Evolutionary conservation across 2,888 invertebrate genomes (phyloP).

Genomic region (Yponomeuta evonymella): DNA sequence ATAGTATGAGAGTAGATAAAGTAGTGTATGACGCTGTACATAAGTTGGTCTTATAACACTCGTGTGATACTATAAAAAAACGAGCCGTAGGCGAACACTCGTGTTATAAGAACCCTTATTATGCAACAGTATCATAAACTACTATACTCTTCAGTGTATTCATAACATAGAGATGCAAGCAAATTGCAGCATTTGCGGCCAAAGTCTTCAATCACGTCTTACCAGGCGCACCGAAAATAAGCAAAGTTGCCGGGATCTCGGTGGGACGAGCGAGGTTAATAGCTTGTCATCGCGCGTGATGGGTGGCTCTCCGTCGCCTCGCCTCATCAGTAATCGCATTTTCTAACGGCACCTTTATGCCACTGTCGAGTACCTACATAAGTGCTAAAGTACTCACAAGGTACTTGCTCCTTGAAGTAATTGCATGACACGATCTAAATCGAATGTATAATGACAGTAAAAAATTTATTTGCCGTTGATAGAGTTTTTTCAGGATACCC

Average conservation of each 20-base stretch:
- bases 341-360: slow-evolving; percentile 17
- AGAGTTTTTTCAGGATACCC: no score
- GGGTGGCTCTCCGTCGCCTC: slow-evolving; percentile 53
- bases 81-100: no score
- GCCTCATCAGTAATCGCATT: slow-evolving; percentile 44
- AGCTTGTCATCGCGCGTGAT: slow-evolving; percentile 68
- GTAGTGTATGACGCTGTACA: no score
- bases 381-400: not conserved
- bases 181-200: not conserved
- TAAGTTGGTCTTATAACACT: no score
- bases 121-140: no score
- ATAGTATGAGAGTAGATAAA: no score
- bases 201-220: slow-evolving; percentile 15
- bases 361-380: not conserved
- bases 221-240: slow-evolving; percentile 41
- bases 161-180: not conserved
- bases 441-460: no score
- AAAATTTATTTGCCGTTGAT: no score
- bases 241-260: slow-evolving; percentile 50
- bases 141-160: no score
- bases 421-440: no score
- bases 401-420: not conserved
- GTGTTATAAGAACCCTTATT: no score
- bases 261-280: slow-evolving; percentile 59
- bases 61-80: no score